These are phyloP conservation scores for Microcebus griseorufus DNA, from an alignment of 2,113 vertebrate genomes.

Conservation along the genomic window DNA sequence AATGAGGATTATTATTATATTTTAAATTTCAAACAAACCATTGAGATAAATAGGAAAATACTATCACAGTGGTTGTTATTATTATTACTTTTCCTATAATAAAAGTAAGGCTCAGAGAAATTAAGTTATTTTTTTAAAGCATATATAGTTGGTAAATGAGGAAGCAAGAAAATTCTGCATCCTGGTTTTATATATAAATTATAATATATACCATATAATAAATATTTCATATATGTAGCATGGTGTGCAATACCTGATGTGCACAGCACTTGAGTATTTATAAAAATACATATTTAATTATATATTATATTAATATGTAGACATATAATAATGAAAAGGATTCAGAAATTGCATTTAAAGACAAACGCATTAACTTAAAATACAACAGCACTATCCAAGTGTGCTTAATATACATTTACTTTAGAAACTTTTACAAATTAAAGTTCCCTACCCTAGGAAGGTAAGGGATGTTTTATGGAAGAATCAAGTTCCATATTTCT, in stretches of 20 bases:
- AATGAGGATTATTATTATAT: background rate
- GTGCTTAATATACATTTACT: background rate
- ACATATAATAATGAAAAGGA: background rate
- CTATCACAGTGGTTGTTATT: background rate
- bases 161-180: background rate
- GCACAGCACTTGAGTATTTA: background rate
- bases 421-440: background rate
- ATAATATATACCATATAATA: background rate
- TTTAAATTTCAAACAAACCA: conserved; percentile 29
- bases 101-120: background rate
- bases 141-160: background rate
- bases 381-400: background rate
- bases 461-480: conserved; percentile 28
- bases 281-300: background rate
- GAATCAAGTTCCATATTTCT: conserved; percentile 53
- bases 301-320: background rate
- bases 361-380: background rate
- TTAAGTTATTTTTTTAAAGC: conserved; percentile 1
- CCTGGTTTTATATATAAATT: background rate
- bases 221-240: background rate
- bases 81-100: background rate
- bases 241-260: background rate
- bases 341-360: background rate
- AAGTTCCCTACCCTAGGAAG: background rate
- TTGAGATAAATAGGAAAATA: background rate